Percentiles rank a stretch among this genome's conserved stretches.
These are phyloP conservation scores for Odobenus rosmarus DNA, from an alignment of 2,113 vertebrate species.

Conservation along the genomic window DNA sequence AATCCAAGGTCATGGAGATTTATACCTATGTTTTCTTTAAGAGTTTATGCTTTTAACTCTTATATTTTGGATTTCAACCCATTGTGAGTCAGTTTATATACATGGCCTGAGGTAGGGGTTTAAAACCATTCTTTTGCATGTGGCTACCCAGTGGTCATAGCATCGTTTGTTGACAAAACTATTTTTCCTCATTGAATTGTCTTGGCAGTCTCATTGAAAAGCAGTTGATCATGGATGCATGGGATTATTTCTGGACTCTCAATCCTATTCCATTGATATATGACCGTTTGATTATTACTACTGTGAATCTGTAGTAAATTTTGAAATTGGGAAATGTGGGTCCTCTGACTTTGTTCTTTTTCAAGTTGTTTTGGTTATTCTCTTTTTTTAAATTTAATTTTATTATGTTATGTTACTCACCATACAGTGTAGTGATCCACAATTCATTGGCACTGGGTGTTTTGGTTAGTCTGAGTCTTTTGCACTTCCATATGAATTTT, in stretches of 20 bases:
- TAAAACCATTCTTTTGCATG: background rate
- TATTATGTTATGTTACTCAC: too few species aligned
- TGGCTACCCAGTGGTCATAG: background rate
- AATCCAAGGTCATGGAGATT: background rate
- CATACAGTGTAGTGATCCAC: too few species aligned
- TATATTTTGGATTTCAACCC: background rate
- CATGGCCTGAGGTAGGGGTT: background rate
- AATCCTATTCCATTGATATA: background rate
- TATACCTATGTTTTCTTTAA: background rate
- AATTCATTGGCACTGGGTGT: background rate
- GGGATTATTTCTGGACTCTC: background rate
- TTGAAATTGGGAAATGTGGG: background rate
- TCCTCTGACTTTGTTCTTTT: background rate
- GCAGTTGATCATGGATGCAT: background rate
- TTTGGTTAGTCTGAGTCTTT: background rate
- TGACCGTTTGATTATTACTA: background rate
- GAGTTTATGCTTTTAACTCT: background rate
- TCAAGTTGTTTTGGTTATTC: background rate
- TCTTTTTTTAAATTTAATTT: background rate
- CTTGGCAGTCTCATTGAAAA: background rate
- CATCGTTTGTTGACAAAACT: background rate
- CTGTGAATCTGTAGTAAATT: background rate
- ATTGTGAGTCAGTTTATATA: background rate
- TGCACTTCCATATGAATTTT: background rate
- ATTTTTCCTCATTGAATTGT: background rate